Evolutionary conservation across 1,140 invertebrate species (phyloP).

Genomic region (Bombus breviceps): DNA sequence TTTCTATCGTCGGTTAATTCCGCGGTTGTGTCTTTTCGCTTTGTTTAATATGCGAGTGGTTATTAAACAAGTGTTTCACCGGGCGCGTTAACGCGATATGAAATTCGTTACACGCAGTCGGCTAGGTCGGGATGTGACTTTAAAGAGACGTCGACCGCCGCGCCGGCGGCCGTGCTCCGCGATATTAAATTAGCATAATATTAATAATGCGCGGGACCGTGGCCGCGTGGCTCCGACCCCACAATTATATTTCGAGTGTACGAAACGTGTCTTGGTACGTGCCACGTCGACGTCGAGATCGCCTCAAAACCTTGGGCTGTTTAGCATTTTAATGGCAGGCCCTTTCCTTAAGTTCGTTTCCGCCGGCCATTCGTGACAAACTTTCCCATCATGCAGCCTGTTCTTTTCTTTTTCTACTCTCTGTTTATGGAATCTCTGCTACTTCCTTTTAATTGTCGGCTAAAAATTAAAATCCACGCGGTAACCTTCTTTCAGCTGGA

Average conservation of each 20-base stretch:
- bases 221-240: neutral
- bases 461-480: neutral
- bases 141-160: slow-evolving; percentile 34
- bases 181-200: slow-evolving; percentile 68
- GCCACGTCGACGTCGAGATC: neutral
- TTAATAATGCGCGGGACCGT: slow-evolving; percentile 44
- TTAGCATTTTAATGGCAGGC: slow-evolving; percentile 44
- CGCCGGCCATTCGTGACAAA: neutral
- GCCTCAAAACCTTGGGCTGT: neutral
- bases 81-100: slow-evolving; percentile 63
- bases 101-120: slow-evolving; percentile 61
- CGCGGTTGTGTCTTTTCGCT: slow-evolving; percentile 20
- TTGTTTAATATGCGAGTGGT: slow-evolving; percentile 70
- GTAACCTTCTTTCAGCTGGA: neutral
- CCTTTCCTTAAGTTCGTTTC: slow-evolving; percentile 10
- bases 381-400: neutral
- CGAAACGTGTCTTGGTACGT: slow-evolving; percentile 26
- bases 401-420: neutral
- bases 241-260: slow-evolving; percentile 31
- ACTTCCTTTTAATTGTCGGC: neutral
- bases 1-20: neutral
- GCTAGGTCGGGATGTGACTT: neutral
- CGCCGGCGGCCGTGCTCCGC: neutral
- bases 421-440: neutral
- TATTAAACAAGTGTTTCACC: slow-evolving; percentile 68